Conservation (phyloP, 2,888 invertebrate genomes). For the Platycheirus albimanus region DNA sequence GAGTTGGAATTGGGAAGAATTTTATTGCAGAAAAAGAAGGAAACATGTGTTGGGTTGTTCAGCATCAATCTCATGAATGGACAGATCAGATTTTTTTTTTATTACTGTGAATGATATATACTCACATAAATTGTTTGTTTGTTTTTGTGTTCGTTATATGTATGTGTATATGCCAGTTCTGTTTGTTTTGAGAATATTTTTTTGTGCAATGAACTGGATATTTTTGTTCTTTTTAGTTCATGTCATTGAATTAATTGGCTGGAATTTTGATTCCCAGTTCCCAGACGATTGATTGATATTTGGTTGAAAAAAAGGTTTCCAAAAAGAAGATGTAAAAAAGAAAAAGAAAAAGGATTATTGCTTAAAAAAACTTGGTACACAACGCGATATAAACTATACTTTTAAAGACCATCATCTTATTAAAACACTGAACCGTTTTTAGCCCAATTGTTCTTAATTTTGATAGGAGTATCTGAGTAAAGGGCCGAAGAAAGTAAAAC, state of each 20-base stretch:
- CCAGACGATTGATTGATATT: constrained; percentile 1
- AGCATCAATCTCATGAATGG: constrained; percentile 52
- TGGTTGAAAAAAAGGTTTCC: constrained; percentile 1
- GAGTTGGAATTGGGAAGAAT: constrained; percentile 4
- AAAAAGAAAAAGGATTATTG: no score
- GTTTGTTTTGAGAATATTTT: constrained; percentile 8
- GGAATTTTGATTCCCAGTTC: constrained; percentile 12
- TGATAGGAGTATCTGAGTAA: no score
- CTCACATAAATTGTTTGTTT: neutral
- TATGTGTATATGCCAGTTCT: neutral
- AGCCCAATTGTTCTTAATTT: no score
- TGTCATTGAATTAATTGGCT: constrained; percentile 47
- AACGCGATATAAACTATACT: no score
- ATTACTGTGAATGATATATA: neutral
- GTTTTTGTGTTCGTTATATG: neutral
- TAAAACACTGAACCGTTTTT: no score
- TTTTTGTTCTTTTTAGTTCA: neutral
- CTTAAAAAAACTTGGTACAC: no score
- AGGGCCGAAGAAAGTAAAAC: no score
- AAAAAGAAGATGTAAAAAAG: neutral
- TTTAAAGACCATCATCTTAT: no score
- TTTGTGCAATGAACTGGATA: constrained; percentile 1
- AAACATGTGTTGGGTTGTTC: constrained; percentile 39
- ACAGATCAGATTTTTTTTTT: constrained; percentile 14
- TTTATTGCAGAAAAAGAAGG: constrained; percentile 4